Conservation (phyloP, 2,113 vertebrate genomes). For the Talpa occidentalis region DNA sequence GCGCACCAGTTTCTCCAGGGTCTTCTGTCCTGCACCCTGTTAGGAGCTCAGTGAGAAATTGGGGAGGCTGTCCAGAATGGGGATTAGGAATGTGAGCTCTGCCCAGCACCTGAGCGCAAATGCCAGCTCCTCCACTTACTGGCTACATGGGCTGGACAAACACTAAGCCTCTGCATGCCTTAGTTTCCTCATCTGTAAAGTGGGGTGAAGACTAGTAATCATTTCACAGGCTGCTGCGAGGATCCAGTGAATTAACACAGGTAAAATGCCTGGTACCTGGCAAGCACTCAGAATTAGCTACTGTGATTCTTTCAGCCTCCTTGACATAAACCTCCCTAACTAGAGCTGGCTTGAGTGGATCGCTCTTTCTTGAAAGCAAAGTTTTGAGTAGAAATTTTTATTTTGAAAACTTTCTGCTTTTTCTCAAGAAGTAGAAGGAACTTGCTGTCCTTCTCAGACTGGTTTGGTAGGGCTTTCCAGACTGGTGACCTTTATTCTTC, state of each 20-base stretch:
- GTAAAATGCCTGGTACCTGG: background rate
- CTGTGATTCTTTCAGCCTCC: background rate
- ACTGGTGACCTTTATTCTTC: background rate
- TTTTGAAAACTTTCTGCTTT: background rate
- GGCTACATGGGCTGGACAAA: background rate
- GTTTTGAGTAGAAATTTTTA: background rate
- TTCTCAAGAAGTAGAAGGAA: background rate
- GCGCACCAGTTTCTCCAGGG: background rate
- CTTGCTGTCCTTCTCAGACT: background rate
- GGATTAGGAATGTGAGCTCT: background rate
- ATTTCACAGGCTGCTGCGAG: no score
- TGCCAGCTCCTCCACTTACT: background rate
- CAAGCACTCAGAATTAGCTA: rapidly evolving
- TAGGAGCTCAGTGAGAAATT: background rate
- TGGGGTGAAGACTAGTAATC: no score
- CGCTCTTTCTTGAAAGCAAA: background rate
- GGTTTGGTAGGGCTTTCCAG: background rate
- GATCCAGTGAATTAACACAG: background rate
- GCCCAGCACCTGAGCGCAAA: background rate
- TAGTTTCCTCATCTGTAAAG: background rate
- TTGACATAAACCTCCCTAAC: background rate
- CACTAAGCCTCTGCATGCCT: background rate
- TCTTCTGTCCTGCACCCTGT: background rate
- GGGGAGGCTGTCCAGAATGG: background rate
- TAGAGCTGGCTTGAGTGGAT: background rate